A percentile compares a stretch with the other conserved stretches of the same genome.
Conservation (phyloP, 1,140 invertebrate genomes). For the Megathymus violae region DNA sequence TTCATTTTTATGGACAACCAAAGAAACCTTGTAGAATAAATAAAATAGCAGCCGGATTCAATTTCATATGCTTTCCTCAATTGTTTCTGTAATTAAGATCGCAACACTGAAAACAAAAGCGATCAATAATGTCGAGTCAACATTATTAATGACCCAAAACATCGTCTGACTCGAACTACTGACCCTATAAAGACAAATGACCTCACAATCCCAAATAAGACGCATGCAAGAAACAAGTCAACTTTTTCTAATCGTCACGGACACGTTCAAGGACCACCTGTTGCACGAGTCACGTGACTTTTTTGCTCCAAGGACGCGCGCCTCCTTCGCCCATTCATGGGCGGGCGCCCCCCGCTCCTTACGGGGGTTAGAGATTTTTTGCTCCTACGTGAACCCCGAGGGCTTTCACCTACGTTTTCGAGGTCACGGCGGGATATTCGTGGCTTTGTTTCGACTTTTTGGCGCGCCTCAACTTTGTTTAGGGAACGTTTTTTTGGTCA, state of each 20-base stretch:
- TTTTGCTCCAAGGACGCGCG: slow-evolving; percentile 81
- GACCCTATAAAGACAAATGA: neutral
- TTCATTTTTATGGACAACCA: too few species aligned
- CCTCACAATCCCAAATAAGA: slow-evolving; percentile 3
- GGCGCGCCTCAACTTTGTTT: slow-evolving; percentile 62
- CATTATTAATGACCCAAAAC: too few species aligned
- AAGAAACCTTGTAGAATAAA: too few species aligned
- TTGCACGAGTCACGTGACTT: slow-evolving; percentile 80
- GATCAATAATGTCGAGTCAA: too few species aligned
- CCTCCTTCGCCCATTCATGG: slow-evolving; percentile 83
- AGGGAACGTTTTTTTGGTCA: slow-evolving; percentile 49
- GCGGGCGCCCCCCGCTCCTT: slow-evolving; percentile 69
- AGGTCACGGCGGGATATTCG: slow-evolving; percentile 79
- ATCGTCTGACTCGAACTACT: neutral
- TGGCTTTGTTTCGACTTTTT: slow-evolving; percentile 70
- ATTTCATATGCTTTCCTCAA: too few species aligned
- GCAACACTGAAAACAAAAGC: too few species aligned
- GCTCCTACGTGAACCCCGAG: slow-evolving; percentile 76
- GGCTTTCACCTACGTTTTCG: slow-evolving; percentile 82
- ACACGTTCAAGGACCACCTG: slow-evolving; percentile 79
- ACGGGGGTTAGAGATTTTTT: slow-evolving; percentile 77
- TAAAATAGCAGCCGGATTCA: too few species aligned
- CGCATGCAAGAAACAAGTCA: slow-evolving; percentile 46
- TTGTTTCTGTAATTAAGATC: too few species aligned
- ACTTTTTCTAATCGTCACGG: slow-evolving; percentile 73